A percentile compares a stretch with the other conserved stretches of the same genome.
phyloP scores from a whole-genome alignment of 2,888 invertebrate genomes.

The Sicus ferrugineus region DNA sequence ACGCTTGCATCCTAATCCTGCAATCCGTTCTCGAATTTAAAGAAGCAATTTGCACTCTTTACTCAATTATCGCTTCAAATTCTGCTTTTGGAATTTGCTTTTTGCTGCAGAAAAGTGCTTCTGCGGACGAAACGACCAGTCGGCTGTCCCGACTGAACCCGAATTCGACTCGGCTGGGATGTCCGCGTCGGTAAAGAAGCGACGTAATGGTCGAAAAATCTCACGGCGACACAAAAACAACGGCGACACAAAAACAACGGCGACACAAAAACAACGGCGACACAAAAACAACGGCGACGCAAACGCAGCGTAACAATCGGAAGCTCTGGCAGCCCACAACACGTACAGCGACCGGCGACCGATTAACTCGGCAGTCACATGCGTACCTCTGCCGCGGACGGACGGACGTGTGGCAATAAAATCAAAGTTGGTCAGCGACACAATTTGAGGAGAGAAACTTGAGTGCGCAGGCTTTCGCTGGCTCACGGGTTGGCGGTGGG shows the following conservation, averaged over 20 bases:
- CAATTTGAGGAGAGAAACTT: background rate
- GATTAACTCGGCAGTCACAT: conserved; percentile 43
- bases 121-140: too few species aligned
- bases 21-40: too few species aligned
- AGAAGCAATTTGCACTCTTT: too few species aligned
- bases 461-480: conserved; percentile 16
- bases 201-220: too few species aligned
- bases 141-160: too few species aligned
- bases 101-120: too few species aligned
- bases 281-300: background rate
- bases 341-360: conserved; percentile 37
- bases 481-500: background rate
- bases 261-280: background rate
- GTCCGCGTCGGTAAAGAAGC: too few species aligned
- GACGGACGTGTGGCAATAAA: conserved; percentile 41
- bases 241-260: background rate
- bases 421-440: conserved; percentile 44
- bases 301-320: background rate
- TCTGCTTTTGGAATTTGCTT: too few species aligned
- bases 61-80: too few species aligned
- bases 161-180: too few species aligned
- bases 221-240: conserved; percentile 9
- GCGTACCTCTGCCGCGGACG: conserved; percentile 36
- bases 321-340: too few species aligned
- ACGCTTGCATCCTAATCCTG: too few species aligned